Percentiles rank a stretch among this genome's conserved stretches.
Conservation (phyloP, 2,113 vertebrate genomes). For the Azemiops feae region DNA sequence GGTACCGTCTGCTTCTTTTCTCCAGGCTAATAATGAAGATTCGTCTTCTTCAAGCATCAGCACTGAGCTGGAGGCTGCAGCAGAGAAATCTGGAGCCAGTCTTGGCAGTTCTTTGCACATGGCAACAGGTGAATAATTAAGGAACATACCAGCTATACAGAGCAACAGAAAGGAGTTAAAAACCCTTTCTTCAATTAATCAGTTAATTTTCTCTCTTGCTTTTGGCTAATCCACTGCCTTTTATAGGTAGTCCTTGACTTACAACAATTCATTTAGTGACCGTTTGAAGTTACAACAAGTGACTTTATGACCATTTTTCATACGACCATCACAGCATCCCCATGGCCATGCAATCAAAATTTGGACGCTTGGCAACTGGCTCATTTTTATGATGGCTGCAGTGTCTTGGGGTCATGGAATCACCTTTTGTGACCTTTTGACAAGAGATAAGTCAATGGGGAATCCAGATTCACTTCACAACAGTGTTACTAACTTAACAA, state of each 20-base stretch:
- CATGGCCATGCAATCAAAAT: neutral
- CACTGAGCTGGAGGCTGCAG: neutral
- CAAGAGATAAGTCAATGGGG: neutral
- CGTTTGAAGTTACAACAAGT: neutral
- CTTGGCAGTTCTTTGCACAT: neutral
- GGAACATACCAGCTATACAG: neutral
- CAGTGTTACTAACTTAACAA: neutral
- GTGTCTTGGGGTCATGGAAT: neutral
- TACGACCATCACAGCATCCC: neutral
- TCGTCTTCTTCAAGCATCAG: conserved; percentile 19
- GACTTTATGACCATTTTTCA: neutral
- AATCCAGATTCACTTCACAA: neutral
- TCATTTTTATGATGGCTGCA: neutral
- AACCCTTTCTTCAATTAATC: neutral
- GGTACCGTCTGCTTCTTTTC: neutral
- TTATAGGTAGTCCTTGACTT: no score
- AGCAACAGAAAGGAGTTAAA: neutral
- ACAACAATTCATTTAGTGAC: neutral
- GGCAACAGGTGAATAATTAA: neutral
- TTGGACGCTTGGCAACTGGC: neutral
- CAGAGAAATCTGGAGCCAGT: neutral
- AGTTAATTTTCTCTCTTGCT: no score
- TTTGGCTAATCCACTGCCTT: neutral
- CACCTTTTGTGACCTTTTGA: neutral
- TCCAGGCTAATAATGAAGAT: conserved; percentile 5